Evolutionary conservation across 2,888 invertebrate genomes (phyloP).

Genomic region (Orthosia incerta): DNA sequence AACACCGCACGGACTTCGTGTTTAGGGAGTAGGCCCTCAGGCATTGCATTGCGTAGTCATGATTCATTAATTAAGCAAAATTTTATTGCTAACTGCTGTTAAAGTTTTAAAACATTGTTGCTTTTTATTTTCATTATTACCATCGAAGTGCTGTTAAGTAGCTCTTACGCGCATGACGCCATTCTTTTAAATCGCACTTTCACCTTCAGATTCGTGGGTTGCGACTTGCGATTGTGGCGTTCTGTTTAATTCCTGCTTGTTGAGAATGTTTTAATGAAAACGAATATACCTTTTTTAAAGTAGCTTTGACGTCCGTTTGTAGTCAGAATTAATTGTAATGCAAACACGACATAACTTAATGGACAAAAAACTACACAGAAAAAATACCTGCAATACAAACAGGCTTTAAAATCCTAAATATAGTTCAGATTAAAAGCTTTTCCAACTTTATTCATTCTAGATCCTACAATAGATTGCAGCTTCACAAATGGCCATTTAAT

Average conservation of each 20-base stretch:
- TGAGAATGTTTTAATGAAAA: not conserved
- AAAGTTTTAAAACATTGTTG: constrained; percentile 9
- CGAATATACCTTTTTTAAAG: not conserved
- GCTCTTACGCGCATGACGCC: constrained; percentile 34
- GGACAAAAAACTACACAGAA: not conserved
- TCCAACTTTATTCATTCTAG: constrained; percentile 22
- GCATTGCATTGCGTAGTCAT: constrained; percentile 11
- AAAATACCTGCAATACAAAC: not conserved
- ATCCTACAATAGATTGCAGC: constrained; percentile 41
- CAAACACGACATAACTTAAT: constrained; percentile 19
- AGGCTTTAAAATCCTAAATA: constrained; percentile 8
- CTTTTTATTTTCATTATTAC: constrained; percentile 26
- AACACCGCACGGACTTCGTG: too few species aligned
- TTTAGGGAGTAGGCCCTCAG: too few species aligned
- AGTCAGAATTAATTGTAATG: not conserved
- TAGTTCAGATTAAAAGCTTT: constrained; percentile 42
- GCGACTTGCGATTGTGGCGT: constrained; percentile 9
- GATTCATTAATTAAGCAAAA: constrained; percentile 28
- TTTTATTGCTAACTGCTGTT: constrained; percentile 7
- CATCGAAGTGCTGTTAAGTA: constrained; percentile 29
- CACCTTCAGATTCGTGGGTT: constrained; percentile 24
- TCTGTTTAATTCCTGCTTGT: not conserved
- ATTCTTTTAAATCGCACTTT: constrained; percentile 47
- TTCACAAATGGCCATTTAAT: constrained; percentile 40
- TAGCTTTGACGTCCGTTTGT: not conserved